Evolutionary conservation across 2,888 invertebrate species (phyloP).

Genomic region (Apodemia duryi): DNA sequence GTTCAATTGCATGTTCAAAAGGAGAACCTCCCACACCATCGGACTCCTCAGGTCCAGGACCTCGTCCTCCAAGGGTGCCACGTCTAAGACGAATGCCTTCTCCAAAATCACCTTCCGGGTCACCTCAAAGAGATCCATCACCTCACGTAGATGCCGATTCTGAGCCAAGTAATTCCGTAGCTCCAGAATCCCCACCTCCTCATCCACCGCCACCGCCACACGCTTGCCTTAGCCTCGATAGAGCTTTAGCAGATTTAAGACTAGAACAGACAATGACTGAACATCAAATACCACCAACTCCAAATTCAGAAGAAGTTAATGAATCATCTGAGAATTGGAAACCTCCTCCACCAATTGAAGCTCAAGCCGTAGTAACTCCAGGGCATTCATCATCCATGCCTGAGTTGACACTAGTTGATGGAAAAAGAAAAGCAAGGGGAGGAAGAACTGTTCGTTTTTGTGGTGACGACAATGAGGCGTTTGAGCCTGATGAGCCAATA

Average conservation of each 20-base stretch:
- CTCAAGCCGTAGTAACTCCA: conserved; percentile 73
- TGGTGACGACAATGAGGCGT: conserved; percentile 70
- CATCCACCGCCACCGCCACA: conserved; percentile 67
- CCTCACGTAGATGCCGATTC: conserved; percentile 81
- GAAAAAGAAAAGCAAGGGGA: conserved; percentile 56
- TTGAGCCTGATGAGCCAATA: conserved; percentile 64
- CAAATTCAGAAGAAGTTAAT: conserved; percentile 52
- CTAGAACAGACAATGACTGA: conserved; percentile 84
- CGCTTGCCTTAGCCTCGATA: conserved; percentile 65
- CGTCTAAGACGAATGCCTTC: conserved; percentile 77
- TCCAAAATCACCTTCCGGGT: conserved; percentile 80
- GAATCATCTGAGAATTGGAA: conserved; percentile 69
- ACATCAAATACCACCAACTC: conserved; percentile 81
- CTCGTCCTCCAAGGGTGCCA: conserved; percentile 80
- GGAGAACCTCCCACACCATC: conserved; percentile 93
- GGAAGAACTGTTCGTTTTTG: conserved; percentile 68
- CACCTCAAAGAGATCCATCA: conserved; percentile 78
- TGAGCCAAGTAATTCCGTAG: conserved; percentile 77
- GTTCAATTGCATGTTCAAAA: conserved; percentile 96
- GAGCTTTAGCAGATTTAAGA: conserved; percentile 73
- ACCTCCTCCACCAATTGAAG: conserved; percentile 73
- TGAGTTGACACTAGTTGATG: conserved; percentile 73
- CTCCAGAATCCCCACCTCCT: conserved; percentile 63
- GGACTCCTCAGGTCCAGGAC: conserved; percentile 87
- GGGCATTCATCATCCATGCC: conserved; percentile 76